Evolutionary conservation across 2,797 vertebrate species (phyloP), one percentile per base, ranked within the genome.

Genomic region (Alfaro cultratus): DNA sequence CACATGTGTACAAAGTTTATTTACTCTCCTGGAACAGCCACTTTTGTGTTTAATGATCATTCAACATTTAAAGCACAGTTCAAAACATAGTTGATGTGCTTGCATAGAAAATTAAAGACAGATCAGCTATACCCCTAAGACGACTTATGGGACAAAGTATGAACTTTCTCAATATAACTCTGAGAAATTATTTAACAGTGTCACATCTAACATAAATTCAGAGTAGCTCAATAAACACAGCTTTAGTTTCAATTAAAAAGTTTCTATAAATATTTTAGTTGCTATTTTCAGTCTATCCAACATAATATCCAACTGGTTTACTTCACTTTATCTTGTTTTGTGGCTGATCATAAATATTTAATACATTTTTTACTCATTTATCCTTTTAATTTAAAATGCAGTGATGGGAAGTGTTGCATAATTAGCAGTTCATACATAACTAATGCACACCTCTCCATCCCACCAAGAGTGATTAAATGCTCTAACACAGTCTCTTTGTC

Each of bases 11-110:
- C 46, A n/a, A 60, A 46, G 29, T 86, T 83, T 83, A 21, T 89
- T 60, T 3, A 36, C 80, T 92, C 60, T 49, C 47, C 36, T 90
- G 83, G 80, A 92, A 89, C 57, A 91, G 94, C 92, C 91, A 91
- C 87, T 91, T 94, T 84, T 95, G 89, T 94, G 90, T 88, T 75
- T 15, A 34, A 60, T 13, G 4, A 80, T 49, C 13, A 3, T 77
- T 10, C 49, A 75, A 79, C 64, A 77, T 31, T 0, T 46, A 3
- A 73, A 79, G 21, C 3, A 53, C 3, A 43, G 0, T 4, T 73
- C 9, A 62, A 73, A 53, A n/a, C 21, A 34, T 3, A 55, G 73
- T 68, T 0, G 39, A 8, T 16, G 18, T 39, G 21, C 18, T 67
- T 67, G 62, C 45, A 67, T 21, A 39, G 74, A 3, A 75, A 72